phyloP scores from a whole-genome alignment of 1,140 invertebrate species.

The Cydia splendana region DNA sequence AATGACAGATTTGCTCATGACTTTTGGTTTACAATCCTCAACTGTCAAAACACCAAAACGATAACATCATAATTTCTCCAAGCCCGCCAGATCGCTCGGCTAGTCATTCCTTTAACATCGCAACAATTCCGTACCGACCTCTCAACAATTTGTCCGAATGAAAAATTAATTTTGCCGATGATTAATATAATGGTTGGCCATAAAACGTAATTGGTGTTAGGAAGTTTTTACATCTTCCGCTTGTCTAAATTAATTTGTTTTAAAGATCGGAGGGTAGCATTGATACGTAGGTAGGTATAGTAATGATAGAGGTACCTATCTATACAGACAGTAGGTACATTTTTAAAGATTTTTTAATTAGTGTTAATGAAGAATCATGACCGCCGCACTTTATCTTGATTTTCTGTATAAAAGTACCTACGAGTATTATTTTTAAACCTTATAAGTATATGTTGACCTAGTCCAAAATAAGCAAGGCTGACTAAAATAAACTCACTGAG shows the following conservation, averaged over 20 bases:
- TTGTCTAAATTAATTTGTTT: conserved; percentile 77
- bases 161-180: conserved; percentile 79
- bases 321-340: not conserved
- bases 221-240: conserved; percentile 79
- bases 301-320: not conserved
- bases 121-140: conserved; percentile 51
- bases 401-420: not conserved
- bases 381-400: not conserved
- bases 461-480: not conserved
- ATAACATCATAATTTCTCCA: conserved; percentile 26
- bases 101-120: conserved; percentile 63
- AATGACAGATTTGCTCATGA: not conserved
- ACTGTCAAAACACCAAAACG: not conserved
- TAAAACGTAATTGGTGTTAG: conserved; percentile 78
- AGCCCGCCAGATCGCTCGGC: conserved; percentile 35
- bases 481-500: too few relatives aligned
- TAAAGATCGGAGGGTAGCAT: conserved; percentile 43
- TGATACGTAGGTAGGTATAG: conserved; percentile 23
- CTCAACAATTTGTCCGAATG: conserved; percentile 76
- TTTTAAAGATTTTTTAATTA: not conserved
- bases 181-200: conserved; percentile 77
- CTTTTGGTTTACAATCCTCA: not conserved
- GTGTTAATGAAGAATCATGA: not conserved
- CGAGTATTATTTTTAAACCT: too few relatives aligned
- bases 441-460: not conserved